phyloP scores from a whole-genome alignment of 2,888 invertebrate genomes.

The Drosophila mimetica region DNA sequence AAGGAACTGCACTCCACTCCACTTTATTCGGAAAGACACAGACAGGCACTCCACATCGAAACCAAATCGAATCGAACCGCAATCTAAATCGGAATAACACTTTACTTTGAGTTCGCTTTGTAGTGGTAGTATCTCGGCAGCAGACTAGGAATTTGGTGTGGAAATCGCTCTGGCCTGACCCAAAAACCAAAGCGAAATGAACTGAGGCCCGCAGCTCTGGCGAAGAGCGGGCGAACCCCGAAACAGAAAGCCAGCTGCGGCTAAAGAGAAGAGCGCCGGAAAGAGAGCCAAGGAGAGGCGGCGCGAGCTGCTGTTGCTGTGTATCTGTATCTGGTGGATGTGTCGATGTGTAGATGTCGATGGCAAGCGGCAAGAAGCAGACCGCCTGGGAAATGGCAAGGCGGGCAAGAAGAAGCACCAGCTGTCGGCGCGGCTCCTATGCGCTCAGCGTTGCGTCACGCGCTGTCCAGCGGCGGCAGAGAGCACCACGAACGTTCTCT shows the following conservation, averaged over 20 bases:
- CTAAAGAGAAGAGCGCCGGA: slow-evolving; percentile 9
- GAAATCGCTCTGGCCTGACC: slow-evolving; percentile 70
- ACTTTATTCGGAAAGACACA: neutral
- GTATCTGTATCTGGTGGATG: slow-evolving; percentile 60
- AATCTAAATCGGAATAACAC: slow-evolving; percentile 26
- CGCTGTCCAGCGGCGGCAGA: slow-evolving; percentile 38
- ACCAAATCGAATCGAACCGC: neutral
- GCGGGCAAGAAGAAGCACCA: slow-evolving; percentile 43
- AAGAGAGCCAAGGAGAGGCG: slow-evolving; percentile 13
- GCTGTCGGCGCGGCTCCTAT: slow-evolving; percentile 47
- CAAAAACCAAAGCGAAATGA: slow-evolving; percentile 81
- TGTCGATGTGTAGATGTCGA: slow-evolving; percentile 26
- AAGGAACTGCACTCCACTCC: neutral
- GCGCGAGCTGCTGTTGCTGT: slow-evolving; percentile 8
- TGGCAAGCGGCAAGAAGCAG: slow-evolving; percentile 68
- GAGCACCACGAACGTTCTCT: slow-evolving; percentile 30
- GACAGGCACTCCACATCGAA: slow-evolving; percentile 1
- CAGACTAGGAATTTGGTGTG: slow-evolving; percentile 48
- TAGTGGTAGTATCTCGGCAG: slow-evolving; percentile 38
- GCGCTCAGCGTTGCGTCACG: slow-evolving; percentile 68
- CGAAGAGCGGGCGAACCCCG: slow-evolving; percentile 77
- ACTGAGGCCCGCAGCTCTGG: slow-evolving; percentile 70
- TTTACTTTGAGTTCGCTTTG: slow-evolving; percentile 45
- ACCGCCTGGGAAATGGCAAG: slow-evolving; percentile 42
- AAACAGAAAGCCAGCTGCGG: neutral